Conservation (phyloP, 2,113 vertebrate species). For the Tragelaphus scriptus region DNA sequence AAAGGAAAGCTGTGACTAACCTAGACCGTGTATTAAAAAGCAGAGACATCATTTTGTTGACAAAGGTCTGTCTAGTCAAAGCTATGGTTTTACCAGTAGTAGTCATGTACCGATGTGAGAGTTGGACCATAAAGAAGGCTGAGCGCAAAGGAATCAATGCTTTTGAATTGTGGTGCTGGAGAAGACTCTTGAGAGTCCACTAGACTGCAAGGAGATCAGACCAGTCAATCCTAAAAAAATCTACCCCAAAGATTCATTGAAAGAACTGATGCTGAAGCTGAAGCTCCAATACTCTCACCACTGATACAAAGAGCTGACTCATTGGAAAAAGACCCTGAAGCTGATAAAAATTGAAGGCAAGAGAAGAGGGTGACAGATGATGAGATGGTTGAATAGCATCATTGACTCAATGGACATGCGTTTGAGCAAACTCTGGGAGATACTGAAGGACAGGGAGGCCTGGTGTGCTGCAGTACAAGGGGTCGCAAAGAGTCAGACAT, state of each 20-base stretch:
- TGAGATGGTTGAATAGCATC: background rate
- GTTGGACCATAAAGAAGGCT: background rate
- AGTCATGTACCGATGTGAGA: background rate
- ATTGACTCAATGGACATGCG: background rate
- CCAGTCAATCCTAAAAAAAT: background rate
- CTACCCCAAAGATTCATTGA: background rate
- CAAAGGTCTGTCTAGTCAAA: background rate
- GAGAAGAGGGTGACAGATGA: background rate
- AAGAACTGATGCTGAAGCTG: background rate
- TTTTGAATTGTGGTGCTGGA: background rate
- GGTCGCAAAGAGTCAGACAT: background rate
- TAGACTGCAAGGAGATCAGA: background rate
- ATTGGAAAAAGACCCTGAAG: background rate
- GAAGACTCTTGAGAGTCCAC: background rate
- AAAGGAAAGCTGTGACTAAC: background rate
- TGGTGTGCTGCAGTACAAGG: background rate
- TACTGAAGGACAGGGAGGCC: background rate
- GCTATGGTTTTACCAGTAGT: background rate
- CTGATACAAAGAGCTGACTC: background rate
- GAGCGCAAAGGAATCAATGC: background rate
- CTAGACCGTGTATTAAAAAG: background rate
- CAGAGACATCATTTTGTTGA: background rate
- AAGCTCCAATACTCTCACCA: background rate
- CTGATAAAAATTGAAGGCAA: background rate
- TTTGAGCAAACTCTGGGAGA: background rate